Conservation (phyloP, 2,888 invertebrate genomes). For the Polydesmus complanatus region DNA sequence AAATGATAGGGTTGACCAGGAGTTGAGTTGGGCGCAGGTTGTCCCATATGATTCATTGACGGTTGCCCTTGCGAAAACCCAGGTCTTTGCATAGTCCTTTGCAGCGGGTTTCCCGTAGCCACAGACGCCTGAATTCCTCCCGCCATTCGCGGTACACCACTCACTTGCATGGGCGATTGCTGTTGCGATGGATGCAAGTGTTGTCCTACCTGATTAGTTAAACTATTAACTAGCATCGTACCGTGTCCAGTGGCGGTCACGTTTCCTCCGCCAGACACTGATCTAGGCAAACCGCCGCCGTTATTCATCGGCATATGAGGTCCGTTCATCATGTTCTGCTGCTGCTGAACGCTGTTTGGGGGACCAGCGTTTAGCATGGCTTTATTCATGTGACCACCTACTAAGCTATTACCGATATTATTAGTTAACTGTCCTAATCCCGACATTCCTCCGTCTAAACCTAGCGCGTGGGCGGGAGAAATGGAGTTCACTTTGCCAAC, state of each 20-base stretch:
- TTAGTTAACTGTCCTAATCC: slow-evolving; percentile 23
- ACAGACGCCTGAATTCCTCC: slow-evolving; percentile 6
- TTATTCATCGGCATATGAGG: slow-evolving; percentile 14
- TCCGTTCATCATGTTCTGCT: slow-evolving; percentile 4
- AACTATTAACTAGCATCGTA: slow-evolving; percentile 17
- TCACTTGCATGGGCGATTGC: slow-evolving; percentile 7
- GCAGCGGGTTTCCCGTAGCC: not conserved
- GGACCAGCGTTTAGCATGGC: not conserved
- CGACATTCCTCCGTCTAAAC: slow-evolving; percentile 12
- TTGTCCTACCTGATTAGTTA: slow-evolving; percentile 19
- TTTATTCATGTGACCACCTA: not conserved
- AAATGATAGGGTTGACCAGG: slow-evolving; percentile 21
- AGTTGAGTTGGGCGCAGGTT: slow-evolving; percentile 15
- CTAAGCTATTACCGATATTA: slow-evolving; percentile 14
- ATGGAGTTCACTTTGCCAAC: slow-evolving; percentile 39
- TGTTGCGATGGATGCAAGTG: slow-evolving; percentile 4
- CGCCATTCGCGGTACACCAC: slow-evolving; percentile 14
- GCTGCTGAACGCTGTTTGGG: slow-evolving; percentile 10
- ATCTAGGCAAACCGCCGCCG: slow-evolving; percentile 12
- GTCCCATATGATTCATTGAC: slow-evolving; percentile 17
- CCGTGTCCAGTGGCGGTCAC: slow-evolving; percentile 18
- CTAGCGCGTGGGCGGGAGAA: not conserved
- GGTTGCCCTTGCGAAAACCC: not conserved
- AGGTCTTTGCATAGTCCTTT: not conserved
- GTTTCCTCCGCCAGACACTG: not conserved